Evolutionary conservation across 2,888 invertebrate species (phyloP).

Genomic region (Eudemis profundana): DNA sequence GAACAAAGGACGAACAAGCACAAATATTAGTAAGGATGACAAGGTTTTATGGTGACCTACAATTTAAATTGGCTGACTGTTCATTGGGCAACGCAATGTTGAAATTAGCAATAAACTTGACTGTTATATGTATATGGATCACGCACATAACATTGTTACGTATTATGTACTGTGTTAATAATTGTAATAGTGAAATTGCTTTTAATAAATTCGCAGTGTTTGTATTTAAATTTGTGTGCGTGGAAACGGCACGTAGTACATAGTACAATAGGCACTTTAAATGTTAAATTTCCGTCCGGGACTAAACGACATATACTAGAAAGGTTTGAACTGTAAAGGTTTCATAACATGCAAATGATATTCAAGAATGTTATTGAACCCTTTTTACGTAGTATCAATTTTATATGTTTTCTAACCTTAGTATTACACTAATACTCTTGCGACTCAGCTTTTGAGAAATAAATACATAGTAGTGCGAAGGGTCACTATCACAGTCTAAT

Average conservation of each 20-base stretch:
- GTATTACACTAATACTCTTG: too few species aligned
- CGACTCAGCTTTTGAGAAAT: too few species aligned
- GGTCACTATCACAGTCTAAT: too few species aligned
- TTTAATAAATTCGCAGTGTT: constrained; percentile 43
- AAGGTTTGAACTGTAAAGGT: background rate
- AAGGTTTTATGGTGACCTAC: constrained; percentile 16
- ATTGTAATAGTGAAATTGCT: constrained; percentile 38
- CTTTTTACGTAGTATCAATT: too few species aligned
- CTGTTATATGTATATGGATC: constrained; percentile 25
- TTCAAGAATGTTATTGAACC: too few species aligned
- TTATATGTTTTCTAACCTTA: too few species aligned
- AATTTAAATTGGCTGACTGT: background rate
- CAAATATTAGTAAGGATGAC: constrained; percentile 8
- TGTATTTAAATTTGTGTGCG: constrained; percentile 30
- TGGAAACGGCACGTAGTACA: constrained; percentile 34
- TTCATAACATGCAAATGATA: too few species aligned
- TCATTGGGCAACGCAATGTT: constrained; percentile 23
- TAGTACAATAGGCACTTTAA: constrained; percentile 14
- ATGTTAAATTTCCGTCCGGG: constrained; percentile 5
- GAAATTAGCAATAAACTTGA: constrained; percentile 32
- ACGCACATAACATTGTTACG: constrained; percentile 40
- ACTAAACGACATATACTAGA: background rate
- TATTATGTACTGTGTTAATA: constrained; percentile 39
- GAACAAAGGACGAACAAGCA: background rate
- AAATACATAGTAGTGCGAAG: too few species aligned